A percentile compares a stretch with the other conserved stretches of the same genome.
Conservation (phyloP, 2,113 vertebrate species). For the Channa maculata region DNA sequence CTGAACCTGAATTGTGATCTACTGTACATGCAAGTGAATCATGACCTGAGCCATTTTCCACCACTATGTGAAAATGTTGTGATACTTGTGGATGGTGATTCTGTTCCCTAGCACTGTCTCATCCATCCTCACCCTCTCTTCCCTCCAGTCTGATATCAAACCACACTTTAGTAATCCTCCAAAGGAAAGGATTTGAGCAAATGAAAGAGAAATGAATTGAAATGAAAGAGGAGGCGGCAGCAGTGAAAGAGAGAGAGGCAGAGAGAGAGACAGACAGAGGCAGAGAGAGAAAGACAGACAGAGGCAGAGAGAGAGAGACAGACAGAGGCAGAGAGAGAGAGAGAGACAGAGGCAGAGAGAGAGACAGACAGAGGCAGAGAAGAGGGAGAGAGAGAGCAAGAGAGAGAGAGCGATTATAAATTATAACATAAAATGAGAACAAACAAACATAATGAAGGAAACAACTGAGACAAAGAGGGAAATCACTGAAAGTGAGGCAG, state of each 20-base stretch:
- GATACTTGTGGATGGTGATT: slow-evolving; percentile 65
- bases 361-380: no score
- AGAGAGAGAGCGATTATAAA: no score
- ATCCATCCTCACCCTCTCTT: slow-evolving; percentile 26
- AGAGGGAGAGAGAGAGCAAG: slow-evolving; percentile 14
- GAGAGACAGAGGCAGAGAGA: no score
- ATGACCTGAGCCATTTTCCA: slow-evolving; percentile 43
- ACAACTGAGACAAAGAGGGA: slow-evolving; percentile 30
- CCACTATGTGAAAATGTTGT: slow-evolving; percentile 59
- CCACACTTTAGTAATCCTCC: slow-evolving; percentile 80
- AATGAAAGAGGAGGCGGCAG: slow-evolving; percentile 74
- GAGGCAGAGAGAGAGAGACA: no score
- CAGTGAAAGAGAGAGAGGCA: slow-evolving; percentile 58
- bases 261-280: slow-evolving; percentile 19
- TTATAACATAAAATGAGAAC: slow-evolving; percentile 16
- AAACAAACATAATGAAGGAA: slow-evolving; percentile 5
- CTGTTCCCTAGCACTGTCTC: slow-evolving; percentile 34
- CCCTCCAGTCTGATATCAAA: slow-evolving; percentile 76
- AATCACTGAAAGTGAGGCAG: slow-evolving; percentile 18
- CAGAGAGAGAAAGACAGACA: no score
- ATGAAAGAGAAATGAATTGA: slow-evolving; percentile 35
- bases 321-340: no score
- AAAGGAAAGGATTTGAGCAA: slow-evolving; percentile 79
- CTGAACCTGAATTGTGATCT: slow-evolving; percentile 14
- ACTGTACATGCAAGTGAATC: slow-evolving; percentile 8